phyloP scores from a whole-genome alignment of 92 coral and sea anemone genomes.

The Umimayanthus chanpuru region DNA sequence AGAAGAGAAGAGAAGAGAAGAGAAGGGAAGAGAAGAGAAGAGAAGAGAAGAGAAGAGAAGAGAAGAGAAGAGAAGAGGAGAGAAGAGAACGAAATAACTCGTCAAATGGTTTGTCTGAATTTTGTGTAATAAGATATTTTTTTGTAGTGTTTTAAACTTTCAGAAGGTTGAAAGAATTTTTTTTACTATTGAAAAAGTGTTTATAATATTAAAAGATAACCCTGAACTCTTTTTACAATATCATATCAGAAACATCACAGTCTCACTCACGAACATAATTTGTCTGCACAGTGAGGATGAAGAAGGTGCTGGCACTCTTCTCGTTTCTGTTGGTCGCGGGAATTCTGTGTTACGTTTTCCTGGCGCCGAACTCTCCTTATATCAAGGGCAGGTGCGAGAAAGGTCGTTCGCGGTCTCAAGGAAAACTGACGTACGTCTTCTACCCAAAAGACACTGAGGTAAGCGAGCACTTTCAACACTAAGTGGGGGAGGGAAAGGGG shows the following conservation, averaged over 20 bases:
- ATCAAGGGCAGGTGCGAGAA: slow-evolving; percentile 61
- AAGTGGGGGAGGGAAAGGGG: background rate
- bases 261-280: background rate
- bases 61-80: background rate
- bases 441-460: slow-evolving; percentile 70
- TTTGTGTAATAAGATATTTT: too few species aligned
- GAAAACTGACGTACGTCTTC: slow-evolving; percentile 46
- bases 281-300: slow-evolving; percentile 33
- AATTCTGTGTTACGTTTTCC: slow-evolving; percentile 70
- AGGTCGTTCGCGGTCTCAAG: slow-evolving; percentile 45
- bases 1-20: slow-evolving; percentile 10
- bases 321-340: slow-evolving; percentile 63
- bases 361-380: slow-evolving; percentile 89
- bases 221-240: background rate
- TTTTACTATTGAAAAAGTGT: too few species aligned
- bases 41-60: background rate
- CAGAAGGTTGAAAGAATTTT: background rate
- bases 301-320: slow-evolving; percentile 55
- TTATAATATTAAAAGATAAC: background rate
- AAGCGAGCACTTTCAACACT: background rate
- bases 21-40: background rate
- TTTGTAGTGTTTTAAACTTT: too few species aligned
- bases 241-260: background rate
- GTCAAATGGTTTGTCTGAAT: background rate
- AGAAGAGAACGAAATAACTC: background rate